These are phyloP conservation scores for Sebastes vulpes DNA, from an alignment of 2,797 vertebrate species.

Conservation along the genomic window DNA sequence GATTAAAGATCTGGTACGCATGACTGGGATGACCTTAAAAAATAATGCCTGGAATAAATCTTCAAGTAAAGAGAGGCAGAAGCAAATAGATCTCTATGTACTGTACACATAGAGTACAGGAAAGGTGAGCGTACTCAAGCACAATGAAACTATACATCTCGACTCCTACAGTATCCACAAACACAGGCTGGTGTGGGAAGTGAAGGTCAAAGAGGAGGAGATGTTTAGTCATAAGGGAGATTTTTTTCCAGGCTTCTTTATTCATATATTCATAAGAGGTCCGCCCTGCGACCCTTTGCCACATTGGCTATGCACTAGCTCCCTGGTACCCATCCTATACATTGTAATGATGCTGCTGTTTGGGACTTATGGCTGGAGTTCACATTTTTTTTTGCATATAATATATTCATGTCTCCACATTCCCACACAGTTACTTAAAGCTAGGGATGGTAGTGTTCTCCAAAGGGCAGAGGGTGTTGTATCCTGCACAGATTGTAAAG, in stretches of 20 bases:
- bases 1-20: slow-evolving; percentile 3
- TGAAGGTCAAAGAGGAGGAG: slow-evolving; percentile 39
- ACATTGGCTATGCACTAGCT: slow-evolving; percentile 41
- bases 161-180: slow-evolving; percentile 1
- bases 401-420: not conserved
- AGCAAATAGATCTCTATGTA: not conserved
- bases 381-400: not conserved
- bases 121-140: not conserved
- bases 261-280: slow-evolving; percentile 62
- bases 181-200: slow-evolving; percentile 6
- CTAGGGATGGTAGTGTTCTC: too few species aligned
- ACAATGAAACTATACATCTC: not conserved
- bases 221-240: slow-evolving; percentile 10
- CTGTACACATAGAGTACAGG: not conserved
- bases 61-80: not conserved
- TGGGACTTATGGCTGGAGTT: not conserved
- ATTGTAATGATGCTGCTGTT: slow-evolving; percentile 37
- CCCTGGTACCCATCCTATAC: slow-evolving; percentile 4
- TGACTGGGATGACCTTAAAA: not conserved
- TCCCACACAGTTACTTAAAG: not conserved
- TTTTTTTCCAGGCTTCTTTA: slow-evolving; percentile 13
- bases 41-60: not conserved
- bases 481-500: too few species aligned
- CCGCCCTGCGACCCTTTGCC: slow-evolving; percentile 22
- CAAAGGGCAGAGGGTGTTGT: too few species aligned